These are phyloP conservation scores for Deladenus siricidicola DNA, from an alignment of 2,888 invertebrate species.

Conservation along the genomic window DNA sequence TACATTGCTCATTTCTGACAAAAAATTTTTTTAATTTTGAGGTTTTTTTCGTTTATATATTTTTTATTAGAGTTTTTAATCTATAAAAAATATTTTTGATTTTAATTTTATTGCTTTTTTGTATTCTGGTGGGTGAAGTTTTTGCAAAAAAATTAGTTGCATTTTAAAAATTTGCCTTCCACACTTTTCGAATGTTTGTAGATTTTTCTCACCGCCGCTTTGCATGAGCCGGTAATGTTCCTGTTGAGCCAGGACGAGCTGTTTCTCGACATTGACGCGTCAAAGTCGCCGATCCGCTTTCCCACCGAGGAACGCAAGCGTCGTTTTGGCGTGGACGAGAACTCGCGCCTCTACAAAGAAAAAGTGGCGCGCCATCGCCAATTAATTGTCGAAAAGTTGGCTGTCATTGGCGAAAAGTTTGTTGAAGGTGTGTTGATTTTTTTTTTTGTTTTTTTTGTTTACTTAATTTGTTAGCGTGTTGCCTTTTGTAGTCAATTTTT, in stretches of 20 bases:
- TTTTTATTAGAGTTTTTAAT: too few relatives aligned
- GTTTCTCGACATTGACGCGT: constrained; percentile 82
- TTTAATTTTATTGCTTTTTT: too few relatives aligned
- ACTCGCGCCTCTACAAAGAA: constrained; percentile 59
- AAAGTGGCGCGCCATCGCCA: constrained; percentile 72
- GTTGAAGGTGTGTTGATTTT: too few relatives aligned
- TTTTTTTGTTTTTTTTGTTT: too few relatives aligned
- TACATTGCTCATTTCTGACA: too few relatives aligned
- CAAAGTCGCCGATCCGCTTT: constrained; percentile 66
- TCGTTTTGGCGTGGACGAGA: constrained; percentile 37
- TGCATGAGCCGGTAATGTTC: constrained; percentile 78
- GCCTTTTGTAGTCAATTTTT: too few relatives aligned
- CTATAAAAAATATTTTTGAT: too few relatives aligned
- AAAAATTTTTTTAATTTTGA: too few relatives aligned
- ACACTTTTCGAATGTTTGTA: constrained; percentile 11
- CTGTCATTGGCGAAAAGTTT: constrained; percentile 16
- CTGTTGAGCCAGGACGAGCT: constrained; percentile 81
- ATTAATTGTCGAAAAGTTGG: constrained; percentile 60
- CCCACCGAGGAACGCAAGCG: constrained; percentile 58
- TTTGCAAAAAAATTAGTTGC: not conserved
- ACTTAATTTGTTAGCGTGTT: too few relatives aligned
- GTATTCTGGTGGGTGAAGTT: not conserved
- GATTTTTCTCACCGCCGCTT: constrained; percentile 80
- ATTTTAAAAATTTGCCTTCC: not conserved
- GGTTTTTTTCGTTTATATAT: too few relatives aligned